Evolutionary conservation across 1,140 invertebrate genomes (phyloP), one percentile per base, ranked within the genome.

Genomic region (Nebria ingens): DNA sequence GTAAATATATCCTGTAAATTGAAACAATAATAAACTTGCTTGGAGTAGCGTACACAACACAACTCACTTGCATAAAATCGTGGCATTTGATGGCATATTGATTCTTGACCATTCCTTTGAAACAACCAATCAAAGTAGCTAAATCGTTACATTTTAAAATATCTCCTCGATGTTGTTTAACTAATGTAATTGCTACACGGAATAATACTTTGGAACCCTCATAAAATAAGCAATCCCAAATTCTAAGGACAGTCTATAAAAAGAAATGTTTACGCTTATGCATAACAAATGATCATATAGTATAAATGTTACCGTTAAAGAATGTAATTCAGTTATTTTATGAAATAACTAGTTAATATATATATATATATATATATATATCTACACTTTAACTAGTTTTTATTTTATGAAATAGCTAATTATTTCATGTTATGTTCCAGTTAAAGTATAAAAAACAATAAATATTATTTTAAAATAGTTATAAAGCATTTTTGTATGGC

Each of bases 151-250:
- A 87, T 21, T 78, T 76, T 62, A 91, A 71, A 59, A 93, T 79
- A 58, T 79, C 76, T 1, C 79, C 73, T 62, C 76, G 75, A 65
- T 91, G 87, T 54, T 82, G 71, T 67, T 84, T 84, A 42, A 95
- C 84, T 40, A 95, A 74, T 19, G 89, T 88, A 45, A 94, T 66
- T 59, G 86, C 87, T n/a, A 93, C 91, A 63, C 91, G 76, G 63
- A 93, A 89, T 15, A 95, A 60, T 29, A 80, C 76, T 62, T 66
- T 97, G 34, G 85, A 87, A 19, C 94, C 93, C 74, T 97, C 93
- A 61, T 90, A 87, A 71, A 97, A 94, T 40, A 97, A 73, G 64
- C 91, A 94, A 71, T 98, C 94, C 93, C 93, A 95, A 68, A 96
- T 87, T 63, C 93, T 76, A 1, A 95, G 71, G 25, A 92, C 89